Percentiles rank a stretch among this genome's conserved stretches.
phyloP scores from a whole-genome alignment of 2,797 vertebrate species.

The Anguilla anguilla region DNA sequence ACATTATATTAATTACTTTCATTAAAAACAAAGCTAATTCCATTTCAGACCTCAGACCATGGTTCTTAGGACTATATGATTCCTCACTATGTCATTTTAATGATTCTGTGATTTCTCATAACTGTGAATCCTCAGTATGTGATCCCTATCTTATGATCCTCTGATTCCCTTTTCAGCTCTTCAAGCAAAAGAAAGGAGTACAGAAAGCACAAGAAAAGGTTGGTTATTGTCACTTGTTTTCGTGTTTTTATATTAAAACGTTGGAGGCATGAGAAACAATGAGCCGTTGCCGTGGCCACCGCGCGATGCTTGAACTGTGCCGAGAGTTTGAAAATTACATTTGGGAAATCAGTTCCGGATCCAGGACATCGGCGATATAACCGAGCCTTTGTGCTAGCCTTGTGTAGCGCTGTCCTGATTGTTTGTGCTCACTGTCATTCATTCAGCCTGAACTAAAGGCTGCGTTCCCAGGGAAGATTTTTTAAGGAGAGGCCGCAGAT shows the following conservation, averaged over 20 bases:
- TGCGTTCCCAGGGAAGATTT: not conserved
- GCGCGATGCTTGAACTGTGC: not conserved
- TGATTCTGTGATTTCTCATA: conserved; percentile 59
- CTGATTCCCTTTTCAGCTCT: conserved; percentile 78
- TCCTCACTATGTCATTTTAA: conserved; percentile 46
- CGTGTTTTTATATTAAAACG: conserved; percentile 35
- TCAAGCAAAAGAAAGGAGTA: conserved; percentile 87
- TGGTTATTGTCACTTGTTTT: conserved; percentile 63
- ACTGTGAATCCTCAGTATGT: conserved; percentile 52
- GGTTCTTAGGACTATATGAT: conserved; percentile 48
- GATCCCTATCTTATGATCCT: conserved; percentile 42
- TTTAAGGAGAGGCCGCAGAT: not conserved
- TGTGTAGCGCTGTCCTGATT: not conserved
- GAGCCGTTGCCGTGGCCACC: not conserved
- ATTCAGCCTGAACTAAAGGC: not conserved
- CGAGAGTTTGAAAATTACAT: conserved; percentile 2
- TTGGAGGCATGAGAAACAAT: conserved; percentile 33
- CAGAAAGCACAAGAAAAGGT: conserved; percentile 97
- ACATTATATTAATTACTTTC: not conserved
- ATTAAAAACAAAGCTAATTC: not conserved
- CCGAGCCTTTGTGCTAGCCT: not conserved
- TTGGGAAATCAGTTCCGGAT: not conserved
- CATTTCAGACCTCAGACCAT: not conserved
- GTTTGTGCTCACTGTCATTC: not conserved
- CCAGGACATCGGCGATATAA: not conserved